Base-by-base conservation (phyloP, 2,797 vertebrate species). In the Myotis findleyi region DNA sequence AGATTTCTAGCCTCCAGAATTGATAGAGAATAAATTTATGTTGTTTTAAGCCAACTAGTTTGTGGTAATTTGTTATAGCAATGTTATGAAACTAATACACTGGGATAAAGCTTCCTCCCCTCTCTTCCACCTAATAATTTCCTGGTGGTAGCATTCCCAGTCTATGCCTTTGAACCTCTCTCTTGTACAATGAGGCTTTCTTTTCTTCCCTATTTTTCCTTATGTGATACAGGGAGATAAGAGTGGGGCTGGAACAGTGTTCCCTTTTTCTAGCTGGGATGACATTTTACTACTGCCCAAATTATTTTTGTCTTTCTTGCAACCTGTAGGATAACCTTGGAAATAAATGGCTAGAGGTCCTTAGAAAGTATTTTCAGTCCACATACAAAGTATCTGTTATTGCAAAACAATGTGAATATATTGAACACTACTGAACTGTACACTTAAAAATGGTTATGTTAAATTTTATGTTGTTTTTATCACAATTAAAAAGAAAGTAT, bases 261-360 rank as follows among this genome's bases (percentile, higher is more conserved):
- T 95, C 25, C 66, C 23, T 91, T 93, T 10, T 20, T 27, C n/a
- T 73, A 87, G 38, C 18, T 92, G 59, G n/a, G 44, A 75, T 76
- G 30, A 47, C 23, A 91, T 83, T 93, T 92, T 68, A 95, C 16
- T 83, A 38, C 49, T 72, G n/a, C 0, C 13, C 57, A 49, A 33
- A 18, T 47, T 83, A 84, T 68, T 93, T 93, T 87, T 93, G 38
- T 93, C 36, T 82, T 94, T 89, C n/a, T 92, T 72, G 25, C 2
- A 86, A 91, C 27, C 72, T 92, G 6, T 72, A 89, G 57, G 47
- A 53, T 80, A 80, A 92, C 53, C 59, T 89, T 90, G 33, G 38
- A 95, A 87, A 72, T 75, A 91, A 77, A 51, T 62, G 14, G n/a
- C 13, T 91, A 94, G 17, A 89, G 13, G 55, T 44, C 47, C 53